Evolutionary conservation across 2,797 vertebrate species (phyloP).

Genomic region (Myotis findleyi): DNA sequence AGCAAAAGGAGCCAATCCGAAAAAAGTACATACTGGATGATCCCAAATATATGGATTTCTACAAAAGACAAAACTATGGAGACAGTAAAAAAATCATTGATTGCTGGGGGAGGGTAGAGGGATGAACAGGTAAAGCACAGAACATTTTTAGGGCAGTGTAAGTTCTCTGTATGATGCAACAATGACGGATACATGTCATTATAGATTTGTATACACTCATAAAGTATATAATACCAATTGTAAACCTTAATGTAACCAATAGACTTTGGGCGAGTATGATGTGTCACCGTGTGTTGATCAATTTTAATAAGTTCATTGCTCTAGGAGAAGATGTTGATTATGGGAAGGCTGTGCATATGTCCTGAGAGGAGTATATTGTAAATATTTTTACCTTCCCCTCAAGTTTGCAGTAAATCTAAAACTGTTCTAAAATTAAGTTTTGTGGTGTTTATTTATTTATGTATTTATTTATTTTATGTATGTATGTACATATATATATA

Average conservation of each 20-base stretch:
- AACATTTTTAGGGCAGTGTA: neutral
- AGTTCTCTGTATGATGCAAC: neutral
- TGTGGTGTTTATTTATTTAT: neutral
- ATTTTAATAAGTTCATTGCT: neutral
- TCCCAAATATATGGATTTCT: neutral
- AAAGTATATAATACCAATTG: neutral
- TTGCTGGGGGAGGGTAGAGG: too few species aligned
- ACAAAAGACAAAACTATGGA: neutral
- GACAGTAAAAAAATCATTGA: neutral
- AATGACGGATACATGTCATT: neutral
- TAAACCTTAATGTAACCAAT: neutral
- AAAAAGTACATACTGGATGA: too few species aligned
- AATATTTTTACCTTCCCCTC: neutral
- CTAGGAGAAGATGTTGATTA: neutral
- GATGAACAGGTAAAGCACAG: neutral
- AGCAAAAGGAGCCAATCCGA: neutral
- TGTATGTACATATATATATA: too few species aligned
- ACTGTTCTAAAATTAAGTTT: neutral
- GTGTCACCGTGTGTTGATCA: neutral
- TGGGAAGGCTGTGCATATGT: neutral
- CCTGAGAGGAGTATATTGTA: neutral
- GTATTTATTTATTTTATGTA: too few species aligned
- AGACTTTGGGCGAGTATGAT: neutral
- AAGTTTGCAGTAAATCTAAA: neutral
- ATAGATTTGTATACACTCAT: neutral